Evolutionary conservation across 2,113 vertebrate species (phyloP), one percentile per base, ranked within the genome.

Genomic region (Acrocephalus kingi): DNA sequence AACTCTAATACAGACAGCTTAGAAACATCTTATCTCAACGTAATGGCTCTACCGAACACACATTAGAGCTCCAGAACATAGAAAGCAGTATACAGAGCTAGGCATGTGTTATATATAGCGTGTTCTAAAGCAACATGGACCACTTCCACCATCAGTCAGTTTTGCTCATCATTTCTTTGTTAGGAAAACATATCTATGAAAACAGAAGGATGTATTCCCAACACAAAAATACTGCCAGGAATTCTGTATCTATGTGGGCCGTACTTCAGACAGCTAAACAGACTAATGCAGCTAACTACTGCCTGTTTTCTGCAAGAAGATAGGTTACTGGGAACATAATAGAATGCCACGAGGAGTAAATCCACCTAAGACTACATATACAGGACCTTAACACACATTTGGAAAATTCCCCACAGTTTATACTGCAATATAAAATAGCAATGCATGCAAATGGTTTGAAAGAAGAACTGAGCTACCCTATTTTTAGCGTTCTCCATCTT

Each of bases 401-500:
- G 16, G 46, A 9, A 2, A 73, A 43, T 24, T 79, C 27, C 20
- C 22, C 37, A 22, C 20, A 66, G 30, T 46, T 76, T 30, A 64
- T 39, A 41, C 13, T 21, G 48, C 46, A 80, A 66, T 35, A 63
- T 18, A 71, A 55, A 79, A 74, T 0, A 48, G 30, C 35, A 77
- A n/a, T 10, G 35, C 31, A 28, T 19, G n/a, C 66, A 72, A 89
- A 79, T 3, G 35, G 25, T 73, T 46, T 80, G 33, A 94, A 83
- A 82, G 37, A 75, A 45, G 14, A 67, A 71, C 7, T 27, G 13
- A 37, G 39, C 74, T 98, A 99, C 99, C 99, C 98, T 98, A 48
- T 99, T 99, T 96, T 98, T 98, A 51, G 99, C 99, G 76, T 95
- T 99, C 90, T 98, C 97, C 97, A 98, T 98, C 97, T 99, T 99